phyloP scores from a whole-genome alignment of 1,140 invertebrate species.

The Macrotrachela quadricornifera region DNA sequence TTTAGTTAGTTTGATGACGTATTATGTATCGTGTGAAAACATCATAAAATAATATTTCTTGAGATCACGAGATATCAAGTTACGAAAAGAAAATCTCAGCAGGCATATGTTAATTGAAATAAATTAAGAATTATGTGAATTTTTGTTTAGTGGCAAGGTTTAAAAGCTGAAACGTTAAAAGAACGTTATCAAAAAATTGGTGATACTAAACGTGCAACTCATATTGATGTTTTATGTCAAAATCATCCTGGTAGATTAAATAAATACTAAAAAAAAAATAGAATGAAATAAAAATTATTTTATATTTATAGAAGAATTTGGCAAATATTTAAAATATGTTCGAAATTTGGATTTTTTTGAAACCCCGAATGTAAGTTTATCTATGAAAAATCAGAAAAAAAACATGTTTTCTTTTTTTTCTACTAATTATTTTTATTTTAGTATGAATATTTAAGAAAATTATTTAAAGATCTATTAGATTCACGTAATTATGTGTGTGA shows the following conservation, averaged over 20 bases:
- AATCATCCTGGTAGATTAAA: constrained; percentile 56
- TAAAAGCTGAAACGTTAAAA: constrained; percentile 96
- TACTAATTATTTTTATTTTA: too few relatives aligned
- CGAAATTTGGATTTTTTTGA: constrained; percentile 95
- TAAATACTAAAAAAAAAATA: neutral
- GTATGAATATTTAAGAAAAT: constrained; percentile 84
- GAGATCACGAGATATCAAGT: too few relatives aligned
- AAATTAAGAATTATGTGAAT: too few relatives aligned
- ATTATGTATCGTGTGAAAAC: neutral
- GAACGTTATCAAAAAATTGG: constrained; percentile 99
- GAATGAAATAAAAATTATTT: neutral
- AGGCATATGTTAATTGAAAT: too few relatives aligned
- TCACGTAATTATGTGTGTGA: constrained; percentile 74
- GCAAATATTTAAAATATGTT: constrained; percentile 88
- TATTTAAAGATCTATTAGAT: constrained; percentile 83
- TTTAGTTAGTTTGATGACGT: constrained; percentile 7
- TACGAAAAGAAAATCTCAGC: too few relatives aligned
- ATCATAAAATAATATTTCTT: too few relatives aligned
- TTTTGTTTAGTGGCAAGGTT: constrained; percentile 60
- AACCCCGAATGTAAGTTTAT: constrained; percentile 51
- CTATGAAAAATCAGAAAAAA: too few relatives aligned
- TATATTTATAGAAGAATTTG: constrained; percentile 42
- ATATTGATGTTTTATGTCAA: constrained; percentile 87
- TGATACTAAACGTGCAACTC: constrained; percentile 89
- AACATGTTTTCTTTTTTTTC: too few relatives aligned